Percentiles rank a stretch among this genome's conserved stretches.
These are phyloP conservation scores for Lampropteryx suffumata DNA, from an alignment of 2,888 invertebrate species.

Conservation along the genomic window DNA sequence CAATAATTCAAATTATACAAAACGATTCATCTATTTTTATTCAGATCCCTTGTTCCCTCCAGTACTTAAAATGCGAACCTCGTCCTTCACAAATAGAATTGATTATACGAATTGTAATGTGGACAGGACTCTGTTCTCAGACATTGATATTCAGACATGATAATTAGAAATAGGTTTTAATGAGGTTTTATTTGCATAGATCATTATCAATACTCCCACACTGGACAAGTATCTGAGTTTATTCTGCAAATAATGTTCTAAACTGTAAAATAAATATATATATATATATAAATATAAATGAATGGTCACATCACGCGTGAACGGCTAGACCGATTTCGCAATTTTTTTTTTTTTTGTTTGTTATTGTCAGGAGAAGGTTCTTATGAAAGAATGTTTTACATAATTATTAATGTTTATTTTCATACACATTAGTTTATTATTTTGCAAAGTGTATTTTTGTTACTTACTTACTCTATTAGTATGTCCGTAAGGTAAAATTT, in stretches of 20 bases:
- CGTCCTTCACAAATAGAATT: slow-evolving; percentile 48
- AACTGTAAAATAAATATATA: too few species aligned
- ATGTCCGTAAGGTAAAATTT: too few species aligned
- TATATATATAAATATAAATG: too few species aligned
- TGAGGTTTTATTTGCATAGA: slow-evolving; percentile 10
- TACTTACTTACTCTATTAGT: too few species aligned
- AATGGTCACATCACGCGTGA: too few species aligned
- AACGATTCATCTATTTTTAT: slow-evolving; percentile 5
- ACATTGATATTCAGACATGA: slow-evolving; percentile 27
- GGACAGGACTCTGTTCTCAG: slow-evolving; percentile 30
- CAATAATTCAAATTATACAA: slow-evolving; percentile 9
- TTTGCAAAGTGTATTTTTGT: too few species aligned
- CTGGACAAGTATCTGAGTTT: not conserved
- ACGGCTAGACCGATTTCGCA: too few species aligned
- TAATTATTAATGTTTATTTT: too few species aligned
- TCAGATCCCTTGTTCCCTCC: slow-evolving; percentile 21
- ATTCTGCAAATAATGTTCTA: not conserved
- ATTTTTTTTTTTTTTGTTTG: too few species aligned
- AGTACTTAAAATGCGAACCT: slow-evolving; percentile 41
- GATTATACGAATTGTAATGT: slow-evolving; percentile 46
- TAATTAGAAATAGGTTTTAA: slow-evolving; percentile 25
- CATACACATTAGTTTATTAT: too few species aligned
- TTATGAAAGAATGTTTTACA: too few species aligned
- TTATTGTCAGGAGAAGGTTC: too few species aligned
- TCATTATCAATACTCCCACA: slow-evolving; percentile 2